Evolutionary conservation across 1,140 invertebrate species (phyloP).

Genomic region (Lucilia sericata): DNA sequence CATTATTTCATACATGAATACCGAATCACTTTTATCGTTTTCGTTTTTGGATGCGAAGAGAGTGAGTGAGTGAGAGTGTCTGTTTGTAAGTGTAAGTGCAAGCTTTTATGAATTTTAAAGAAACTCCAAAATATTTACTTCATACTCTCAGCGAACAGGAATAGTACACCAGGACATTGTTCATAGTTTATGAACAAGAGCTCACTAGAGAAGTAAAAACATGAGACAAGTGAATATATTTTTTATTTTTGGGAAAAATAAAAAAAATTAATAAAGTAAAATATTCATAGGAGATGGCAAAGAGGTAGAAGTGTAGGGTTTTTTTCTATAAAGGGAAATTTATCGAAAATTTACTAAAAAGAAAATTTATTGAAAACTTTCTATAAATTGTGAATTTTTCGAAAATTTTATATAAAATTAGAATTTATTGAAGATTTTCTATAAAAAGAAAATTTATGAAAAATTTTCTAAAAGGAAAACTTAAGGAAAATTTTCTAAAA

Average conservation of each 20-base stretch:
- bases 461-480: no score
- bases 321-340: no score
- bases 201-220: not conserved
- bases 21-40: not conserved
- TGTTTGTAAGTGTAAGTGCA: not conserved
- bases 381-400: no score
- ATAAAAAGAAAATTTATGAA: no score
- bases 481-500: no score
- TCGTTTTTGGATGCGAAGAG: not conserved
- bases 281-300: not conserved
- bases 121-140: slow-evolving; percentile 11
- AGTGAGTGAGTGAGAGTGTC: no score
- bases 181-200: not conserved
- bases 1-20: not conserved
- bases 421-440: no score
- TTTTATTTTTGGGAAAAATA: not conserved
- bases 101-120: slow-evolving; percentile 26
- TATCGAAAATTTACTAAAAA: no score
- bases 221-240: slow-evolving; percentile 4
- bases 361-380: no score
- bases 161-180: not conserved
- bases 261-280: slow-evolving; percentile 16
- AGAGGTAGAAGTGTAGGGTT: not conserved
- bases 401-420: no score
- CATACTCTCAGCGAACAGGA: not conserved